Base-by-base conservation (phyloP, 1,140 invertebrate genomes). In the Tetramorium simillimum region DNA sequence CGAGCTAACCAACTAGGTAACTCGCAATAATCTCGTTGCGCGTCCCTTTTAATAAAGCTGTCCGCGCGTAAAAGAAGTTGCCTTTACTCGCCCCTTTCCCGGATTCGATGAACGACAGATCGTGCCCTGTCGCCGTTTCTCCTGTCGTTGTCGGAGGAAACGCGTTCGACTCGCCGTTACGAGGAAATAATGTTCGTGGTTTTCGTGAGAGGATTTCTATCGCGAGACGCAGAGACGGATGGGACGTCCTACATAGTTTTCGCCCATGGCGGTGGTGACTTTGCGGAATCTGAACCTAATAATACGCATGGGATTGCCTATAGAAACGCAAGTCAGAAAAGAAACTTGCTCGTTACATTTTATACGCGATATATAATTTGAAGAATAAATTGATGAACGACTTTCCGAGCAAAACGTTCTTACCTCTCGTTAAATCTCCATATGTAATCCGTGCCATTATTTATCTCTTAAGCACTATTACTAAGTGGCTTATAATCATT, bases 1-100 rank as follows among this genome's bases (percentile, higher is more conserved):
- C 88, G 86, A 91, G 75, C 90, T 91, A 92, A 92, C 90, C 88
- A 89, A 89, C 92, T 80, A 37, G 81, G 88, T 92, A 93, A 93
- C 91, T 92, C 87, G 85, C 88, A 90, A 93, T 92, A 89, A 91
- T 91, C 89, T 91, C 81, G 75, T 76, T 81, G 33, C 78, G 77
- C 56, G 77, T 63, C 53, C 73, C 89, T 85, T 80, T 91, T 89
- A 91, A 90, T 85, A 89, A 88, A 84, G 49, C 76, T 69, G 86
- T 89, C 69, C 53, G 28, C 12, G 21, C 28, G 62, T 3, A 49
- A 60, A 72, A 76, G 85, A 77, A 85, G 51, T 63, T 33, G 51
- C 62, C 80, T 70, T 85, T 78, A 28, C 63, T 51, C 86, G 14
- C 9, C 65, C 58, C 28, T 49, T 65, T 78, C 24, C 81, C 70